Evolutionary conservation across 2,888 invertebrate genomes (phyloP).

Genomic region (Tholera decimalis): DNA sequence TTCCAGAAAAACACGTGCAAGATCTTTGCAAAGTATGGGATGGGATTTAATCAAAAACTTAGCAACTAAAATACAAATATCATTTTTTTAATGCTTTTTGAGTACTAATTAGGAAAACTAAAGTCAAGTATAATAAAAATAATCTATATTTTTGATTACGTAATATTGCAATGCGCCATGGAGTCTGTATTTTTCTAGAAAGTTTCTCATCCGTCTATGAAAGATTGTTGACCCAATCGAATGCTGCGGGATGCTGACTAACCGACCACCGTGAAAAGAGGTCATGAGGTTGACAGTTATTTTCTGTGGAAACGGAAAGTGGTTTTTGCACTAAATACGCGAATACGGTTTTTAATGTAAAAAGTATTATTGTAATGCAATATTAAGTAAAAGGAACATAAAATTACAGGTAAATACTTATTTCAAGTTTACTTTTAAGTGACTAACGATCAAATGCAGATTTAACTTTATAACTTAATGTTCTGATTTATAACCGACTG

Average conservation of each 20-base stretch:
- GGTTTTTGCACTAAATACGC: neutral
- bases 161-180: constrained; percentile 5
- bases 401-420: neutral
- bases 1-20: too few species aligned
- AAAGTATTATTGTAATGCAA: neutral
- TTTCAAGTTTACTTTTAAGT: neutral
- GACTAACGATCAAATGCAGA: too few species aligned
- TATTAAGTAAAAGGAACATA: neutral
- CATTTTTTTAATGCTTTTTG: too few species aligned
- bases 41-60: too few species aligned
- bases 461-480: neutral
- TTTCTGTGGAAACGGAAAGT: constrained; percentile 10
- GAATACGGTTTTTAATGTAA: neutral
- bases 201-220: constrained; percentile 34
- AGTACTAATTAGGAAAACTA: too few species aligned
- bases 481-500: neutral
- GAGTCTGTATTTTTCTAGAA: constrained; percentile 29
- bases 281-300: constrained; percentile 36
- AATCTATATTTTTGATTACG: too few species aligned
- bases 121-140: too few species aligned
- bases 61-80: too few species aligned
- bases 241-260: constrained; percentile 67
- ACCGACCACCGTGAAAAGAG: constrained; percentile 40
- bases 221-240: constrained; percentile 68
- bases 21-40: too few species aligned